Conservation (phyloP, 2,888 invertebrate species). For the Crioceris asparagi region DNA sequence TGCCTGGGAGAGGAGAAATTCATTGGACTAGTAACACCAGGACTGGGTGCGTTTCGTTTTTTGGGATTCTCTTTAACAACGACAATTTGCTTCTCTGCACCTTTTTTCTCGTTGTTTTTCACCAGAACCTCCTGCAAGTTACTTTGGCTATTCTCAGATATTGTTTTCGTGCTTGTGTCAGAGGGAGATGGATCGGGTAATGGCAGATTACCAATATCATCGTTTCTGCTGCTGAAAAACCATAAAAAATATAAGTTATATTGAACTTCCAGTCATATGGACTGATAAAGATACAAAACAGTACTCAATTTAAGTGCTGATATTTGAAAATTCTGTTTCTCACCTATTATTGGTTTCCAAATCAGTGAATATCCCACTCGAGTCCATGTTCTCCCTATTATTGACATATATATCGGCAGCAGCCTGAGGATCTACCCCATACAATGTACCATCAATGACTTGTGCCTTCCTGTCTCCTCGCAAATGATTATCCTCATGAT, state of each 20-base stretch:
- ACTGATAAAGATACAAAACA: too few species aligned
- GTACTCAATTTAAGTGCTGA: too few species aligned
- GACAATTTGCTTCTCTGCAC: conserved; percentile 7
- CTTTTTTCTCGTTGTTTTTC: conserved; percentile 17
- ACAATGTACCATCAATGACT: conserved; percentile 75
- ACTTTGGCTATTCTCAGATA: conserved; percentile 44
- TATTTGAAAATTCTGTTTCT: too few species aligned
- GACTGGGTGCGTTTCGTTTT: conserved; percentile 10
- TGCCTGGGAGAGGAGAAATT: conserved; percentile 29
- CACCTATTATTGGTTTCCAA: conserved; percentile 68
- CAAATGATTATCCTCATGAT: conserved; percentile 61
- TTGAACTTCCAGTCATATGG: too few species aligned
- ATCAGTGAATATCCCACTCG: conserved; percentile 81
- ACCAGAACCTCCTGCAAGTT: conserved; percentile 24
- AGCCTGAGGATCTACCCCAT: conserved; percentile 52
- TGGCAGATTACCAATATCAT: conserved; percentile 15
- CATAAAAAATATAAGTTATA: too few species aligned
- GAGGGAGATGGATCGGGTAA: conserved; percentile 49
- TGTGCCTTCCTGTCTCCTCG: conserved; percentile 64
- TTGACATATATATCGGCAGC: conserved; percentile 43
- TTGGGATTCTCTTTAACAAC: conserved; percentile 23
- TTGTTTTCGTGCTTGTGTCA: conserved; percentile 47
- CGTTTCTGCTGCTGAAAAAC: conserved; percentile 38
- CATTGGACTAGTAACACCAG: neutral
- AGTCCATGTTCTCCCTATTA: conserved; percentile 72